These are phyloP conservation scores for Bombus fervidus DNA, from an alignment of 1,140 invertebrate species.

Conservation along the genomic window DNA sequence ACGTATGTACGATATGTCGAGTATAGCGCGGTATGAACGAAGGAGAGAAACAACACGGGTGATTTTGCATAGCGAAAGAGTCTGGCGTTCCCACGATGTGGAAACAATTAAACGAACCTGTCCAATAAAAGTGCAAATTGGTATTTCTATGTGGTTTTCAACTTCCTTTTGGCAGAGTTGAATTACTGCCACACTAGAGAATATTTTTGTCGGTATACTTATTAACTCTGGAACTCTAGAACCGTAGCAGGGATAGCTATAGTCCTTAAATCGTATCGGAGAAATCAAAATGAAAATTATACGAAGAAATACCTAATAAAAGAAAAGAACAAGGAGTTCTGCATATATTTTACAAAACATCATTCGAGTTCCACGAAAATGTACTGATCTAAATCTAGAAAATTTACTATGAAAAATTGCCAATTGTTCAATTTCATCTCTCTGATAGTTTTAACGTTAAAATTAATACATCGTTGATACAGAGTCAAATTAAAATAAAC, in stretches of 20 bases:
- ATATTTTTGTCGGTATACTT: no score
- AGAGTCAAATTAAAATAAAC: background rate
- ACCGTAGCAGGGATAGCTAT: no score
- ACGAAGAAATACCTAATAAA: no score
- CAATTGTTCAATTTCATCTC: background rate
- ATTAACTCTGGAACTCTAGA: no score
- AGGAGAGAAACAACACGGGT: background rate
- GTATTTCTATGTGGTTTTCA: background rate
- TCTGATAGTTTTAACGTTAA: background rate
- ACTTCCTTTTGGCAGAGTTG: background rate
- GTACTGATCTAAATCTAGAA: no score
- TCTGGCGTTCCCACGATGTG: background rate
- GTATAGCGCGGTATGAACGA: background rate
- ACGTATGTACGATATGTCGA: background rate
- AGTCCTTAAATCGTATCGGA: background rate
- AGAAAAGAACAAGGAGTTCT: no score
- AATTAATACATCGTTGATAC: background rate
- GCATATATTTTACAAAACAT: no score
- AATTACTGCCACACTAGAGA: background rate
- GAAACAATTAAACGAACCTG: background rate
- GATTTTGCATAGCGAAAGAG: constrained; percentile 24
- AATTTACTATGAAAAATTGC: no score
- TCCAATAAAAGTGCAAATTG: background rate
- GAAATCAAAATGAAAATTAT: background rate
- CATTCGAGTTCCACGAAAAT: no score